These are phyloP conservation scores for Piezodorus guildinii DNA, from an alignment of 1,140 invertebrate genomes.

Conservation along the genomic window DNA sequence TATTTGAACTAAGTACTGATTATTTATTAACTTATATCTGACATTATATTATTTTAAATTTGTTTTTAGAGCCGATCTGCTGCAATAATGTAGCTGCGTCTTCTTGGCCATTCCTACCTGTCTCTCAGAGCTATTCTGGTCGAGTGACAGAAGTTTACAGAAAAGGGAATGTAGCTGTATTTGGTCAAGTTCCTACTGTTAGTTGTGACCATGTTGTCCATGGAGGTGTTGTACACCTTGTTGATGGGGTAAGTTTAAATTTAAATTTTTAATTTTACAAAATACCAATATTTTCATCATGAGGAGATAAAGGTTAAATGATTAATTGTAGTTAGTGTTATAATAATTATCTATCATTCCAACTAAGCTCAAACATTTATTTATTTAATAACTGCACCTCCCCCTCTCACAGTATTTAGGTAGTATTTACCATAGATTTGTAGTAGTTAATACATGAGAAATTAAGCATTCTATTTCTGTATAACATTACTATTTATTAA, in stretches of 20 bases:
- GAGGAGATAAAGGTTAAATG: not conserved
- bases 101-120: conserved; percentile 32
- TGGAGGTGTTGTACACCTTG: not conserved
- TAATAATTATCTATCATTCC: not conserved
- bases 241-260: not conserved
- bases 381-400: too few species aligned
- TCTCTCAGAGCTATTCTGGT: conserved; percentile 27
- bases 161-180: not conserved
- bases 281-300: not conserved
- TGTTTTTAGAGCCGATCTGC: conserved; percentile 34
- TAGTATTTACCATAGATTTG: not conserved
- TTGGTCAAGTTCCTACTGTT: not conserved
- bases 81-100: conserved; percentile 33
- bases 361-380: not conserved
- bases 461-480: not conserved
- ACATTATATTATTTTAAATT: not conserved
- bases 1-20: too few species aligned
- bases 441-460: not conserved
- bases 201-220: not conserved
- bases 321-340: too few species aligned
- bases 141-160: not conserved
- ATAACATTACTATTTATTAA: too few species aligned
- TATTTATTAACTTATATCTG: too few species aligned
- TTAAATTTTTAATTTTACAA: not conserved
- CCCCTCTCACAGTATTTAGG: not conserved